Conservation (phyloP, 2,797 vertebrate species). For the Holocentrus rufus region DNA sequence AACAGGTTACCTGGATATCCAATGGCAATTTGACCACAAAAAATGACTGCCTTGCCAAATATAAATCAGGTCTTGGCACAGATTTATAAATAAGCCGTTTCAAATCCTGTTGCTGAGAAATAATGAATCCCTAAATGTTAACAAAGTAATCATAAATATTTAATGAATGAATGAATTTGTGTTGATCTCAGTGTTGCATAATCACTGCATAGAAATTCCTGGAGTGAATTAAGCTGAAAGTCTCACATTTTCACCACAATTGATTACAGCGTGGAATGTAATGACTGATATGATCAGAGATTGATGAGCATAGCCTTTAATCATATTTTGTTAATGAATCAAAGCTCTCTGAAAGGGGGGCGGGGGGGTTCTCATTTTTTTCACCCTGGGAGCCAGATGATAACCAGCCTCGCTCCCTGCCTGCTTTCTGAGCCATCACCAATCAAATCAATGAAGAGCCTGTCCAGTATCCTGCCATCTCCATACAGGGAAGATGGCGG, state of each 20-base stretch:
- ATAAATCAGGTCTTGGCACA: too few relatives aligned
- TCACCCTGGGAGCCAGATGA: constrained; percentile 24
- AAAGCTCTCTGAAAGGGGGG: constrained; percentile 54
- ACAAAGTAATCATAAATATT: constrained; percentile 7
- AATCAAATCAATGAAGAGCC: constrained; percentile 49
- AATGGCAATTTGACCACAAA: too few relatives aligned
- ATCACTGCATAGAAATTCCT: neutral
- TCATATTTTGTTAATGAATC: constrained; percentile 42
- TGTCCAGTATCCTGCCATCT: constrained; percentile 40
- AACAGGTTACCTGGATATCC: too few relatives aligned
- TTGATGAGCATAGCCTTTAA: constrained; percentile 44
- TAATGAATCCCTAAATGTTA: neutral
- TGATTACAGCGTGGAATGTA: constrained; percentile 20
- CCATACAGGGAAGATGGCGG: constrained; percentile 32
- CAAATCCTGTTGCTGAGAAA: neutral
- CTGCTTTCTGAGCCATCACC: constrained; percentile 39
- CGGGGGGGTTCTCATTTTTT: constrained; percentile 17
- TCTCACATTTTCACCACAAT: constrained; percentile 10
- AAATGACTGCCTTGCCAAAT: too few relatives aligned
- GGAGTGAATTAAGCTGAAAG: constrained; percentile 3
- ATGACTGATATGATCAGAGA: constrained; percentile 58
- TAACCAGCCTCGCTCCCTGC: constrained; percentile 31
- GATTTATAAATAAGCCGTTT: too few relatives aligned
- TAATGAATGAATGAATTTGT: neutral
- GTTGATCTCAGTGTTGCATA: constrained; percentile 2